Percentiles rank a stretch among this genome's conserved stretches.
Evolutionary conservation across 2,113 vertebrate species (phyloP).

Genomic region (Brachirus orientalis): DNA sequence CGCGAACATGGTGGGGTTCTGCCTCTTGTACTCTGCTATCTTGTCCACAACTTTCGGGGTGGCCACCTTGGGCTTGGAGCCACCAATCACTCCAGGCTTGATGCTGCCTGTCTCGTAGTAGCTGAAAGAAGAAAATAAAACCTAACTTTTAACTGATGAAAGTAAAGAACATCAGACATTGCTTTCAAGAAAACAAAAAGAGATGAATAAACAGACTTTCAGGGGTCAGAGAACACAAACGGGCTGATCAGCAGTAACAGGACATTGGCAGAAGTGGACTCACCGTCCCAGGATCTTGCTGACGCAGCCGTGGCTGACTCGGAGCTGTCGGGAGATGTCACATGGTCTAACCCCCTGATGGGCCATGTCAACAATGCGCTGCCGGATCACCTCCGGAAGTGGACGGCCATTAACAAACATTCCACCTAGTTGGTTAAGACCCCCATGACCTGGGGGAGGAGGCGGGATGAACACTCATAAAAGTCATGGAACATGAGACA

Average conservation of each 20-base stretch:
- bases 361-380: constrained; percentile 93
- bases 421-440: constrained; percentile 92
- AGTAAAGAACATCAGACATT: too few species aligned
- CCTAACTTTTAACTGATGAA: too few species aligned
- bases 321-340: constrained; percentile 91
- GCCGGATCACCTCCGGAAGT: constrained; percentile 91
- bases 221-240: constrained; percentile 5
- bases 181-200: neutral
- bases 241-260: constrained; percentile 2
- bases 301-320: constrained; percentile 92
- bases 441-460: constrained; percentile 89
- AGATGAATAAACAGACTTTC: neutral
- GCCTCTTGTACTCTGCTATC: constrained; percentile 91
- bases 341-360: constrained; percentile 91
- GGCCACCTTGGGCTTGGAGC: constrained; percentile 92
- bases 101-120: constrained; percentile 93
- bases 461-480: constrained; percentile 83
- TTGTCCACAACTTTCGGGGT: constrained; percentile 93
- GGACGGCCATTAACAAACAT: constrained; percentile 93
- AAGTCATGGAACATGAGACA: constrained; percentile 67
- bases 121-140: constrained; percentile 54
- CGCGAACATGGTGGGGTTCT: constrained; percentile 94
- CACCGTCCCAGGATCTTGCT: constrained; percentile 95
- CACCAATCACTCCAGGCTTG: constrained; percentile 90
- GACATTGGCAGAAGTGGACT: constrained; percentile 22